phyloP scores from a whole-genome alignment of 1,140 invertebrate species.

The Papilio machaon region DNA sequence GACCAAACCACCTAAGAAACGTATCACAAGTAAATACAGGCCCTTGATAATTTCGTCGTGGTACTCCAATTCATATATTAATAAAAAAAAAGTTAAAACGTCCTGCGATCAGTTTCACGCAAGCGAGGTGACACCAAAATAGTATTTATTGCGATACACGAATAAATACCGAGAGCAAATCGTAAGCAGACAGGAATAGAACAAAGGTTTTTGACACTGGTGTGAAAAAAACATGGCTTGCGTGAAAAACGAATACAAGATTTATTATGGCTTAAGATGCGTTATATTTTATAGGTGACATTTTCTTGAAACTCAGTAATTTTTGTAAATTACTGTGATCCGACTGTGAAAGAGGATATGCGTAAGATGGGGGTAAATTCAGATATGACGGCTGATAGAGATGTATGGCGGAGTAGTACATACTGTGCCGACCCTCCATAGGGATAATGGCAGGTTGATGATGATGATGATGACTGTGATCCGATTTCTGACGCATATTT shows the following conservation, averaged over 20 bases:
- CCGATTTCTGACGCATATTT: not conserved
- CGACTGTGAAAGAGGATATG: too few relatives aligned
- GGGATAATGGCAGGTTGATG: too few relatives aligned
- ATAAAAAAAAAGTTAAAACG: not conserved
- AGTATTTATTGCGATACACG: slow-evolving; percentile 42
- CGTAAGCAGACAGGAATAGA: slow-evolving; percentile 39
- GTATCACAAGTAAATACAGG: not conserved
- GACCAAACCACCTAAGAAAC: too few relatives aligned
- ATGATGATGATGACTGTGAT: too few relatives aligned
- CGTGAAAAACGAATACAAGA: not conserved
- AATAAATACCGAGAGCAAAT: slow-evolving; percentile 26
- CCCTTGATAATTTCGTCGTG: too few relatives aligned
- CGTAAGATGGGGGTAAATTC: too few relatives aligned
- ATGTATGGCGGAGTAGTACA: too few relatives aligned
- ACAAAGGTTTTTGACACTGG: slow-evolving; percentile 39
- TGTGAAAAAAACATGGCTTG: slow-evolving; percentile 20
- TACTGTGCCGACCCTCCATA: too few relatives aligned
- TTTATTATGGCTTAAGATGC: slow-evolving; percentile 7
- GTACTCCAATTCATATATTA: not conserved
- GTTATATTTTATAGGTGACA: not conserved
- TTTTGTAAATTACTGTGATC: not conserved
- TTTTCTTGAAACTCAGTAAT: not conserved
- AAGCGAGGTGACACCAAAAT: slow-evolving; percentile 38
- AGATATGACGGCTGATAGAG: too few relatives aligned
- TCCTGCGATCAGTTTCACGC: not conserved